Base-by-base conservation (phyloP, 1,140 invertebrate species). In the Sesamia nonagrioides region DNA sequence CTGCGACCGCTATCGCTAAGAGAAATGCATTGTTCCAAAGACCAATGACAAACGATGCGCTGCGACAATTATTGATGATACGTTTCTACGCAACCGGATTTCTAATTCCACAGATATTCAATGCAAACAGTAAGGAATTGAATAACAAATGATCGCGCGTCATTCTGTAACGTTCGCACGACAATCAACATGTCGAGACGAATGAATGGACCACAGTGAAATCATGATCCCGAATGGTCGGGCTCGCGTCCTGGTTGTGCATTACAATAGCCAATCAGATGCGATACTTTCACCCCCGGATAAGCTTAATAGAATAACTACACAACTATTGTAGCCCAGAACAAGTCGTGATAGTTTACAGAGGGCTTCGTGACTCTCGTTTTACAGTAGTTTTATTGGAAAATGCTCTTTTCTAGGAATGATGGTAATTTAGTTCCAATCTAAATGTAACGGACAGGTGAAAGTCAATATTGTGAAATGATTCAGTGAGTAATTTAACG, bases 181-280 rank as follows among this genome's bases (percentile, higher is more conserved):
- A 88, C 88, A 91, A 93, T 94, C 88, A 86, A 83, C 83, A 77
- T 81, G 84, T 86, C 84, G 85, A 92, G 89, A 89, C 86, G 88
- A 87, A 89, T 88, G 89, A 89, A 87, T 83, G 78, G 82, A 82
- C 78, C 79, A 71, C 79, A 89, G 88, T 87, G 91, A 90, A 91
- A 93, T 92, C 90, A 89, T 86, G 89, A 85, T 92, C 91, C 91
- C 89, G 91, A 90, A 85, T 81, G 68, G 84, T 81, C 83, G 82
- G 76, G 81, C 85, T 81, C 80, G 85, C 81, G 80, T 93, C 92
- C 88, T 88, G 88, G 79, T 80, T 76, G 77, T 73, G 73, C 74
- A 80, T 72, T 68, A 93, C 91, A 94, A 94, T 93, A 81, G 89
- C 77, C 90, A 92, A 94, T 93, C 91, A 90, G 85, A 81, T 82